These are phyloP conservation scores for Pterocles burchelli DNA, from an alignment of 2,113 vertebrate species.

Conservation along the genomic window DNA sequence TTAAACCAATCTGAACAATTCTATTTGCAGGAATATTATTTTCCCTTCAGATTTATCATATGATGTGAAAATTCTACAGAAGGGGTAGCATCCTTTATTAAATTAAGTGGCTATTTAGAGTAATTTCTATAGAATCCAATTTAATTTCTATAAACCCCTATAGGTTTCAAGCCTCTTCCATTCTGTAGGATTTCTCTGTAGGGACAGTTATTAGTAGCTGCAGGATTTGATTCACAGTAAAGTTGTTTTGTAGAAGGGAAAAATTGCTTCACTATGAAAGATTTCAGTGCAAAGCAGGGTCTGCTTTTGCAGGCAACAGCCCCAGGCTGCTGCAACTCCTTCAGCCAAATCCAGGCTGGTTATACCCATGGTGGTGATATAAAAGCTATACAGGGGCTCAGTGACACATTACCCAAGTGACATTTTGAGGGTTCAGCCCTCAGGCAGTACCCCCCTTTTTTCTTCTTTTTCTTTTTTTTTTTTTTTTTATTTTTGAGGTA, in stretches of 20 bases:
- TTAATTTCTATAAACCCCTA: slow-evolving; percentile 32
- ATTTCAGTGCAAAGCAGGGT: neutral
- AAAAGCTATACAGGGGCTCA: neutral
- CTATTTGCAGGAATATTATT: slow-evolving; percentile 29
- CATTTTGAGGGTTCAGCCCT: neutral
- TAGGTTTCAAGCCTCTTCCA: neutral
- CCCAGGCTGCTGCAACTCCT: neutral
- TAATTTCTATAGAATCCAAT: slow-evolving; percentile 53
- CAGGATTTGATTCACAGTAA: slow-evolving; percentile 28
- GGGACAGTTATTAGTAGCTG: slow-evolving; percentile 13
- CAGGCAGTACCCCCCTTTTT: neutral
- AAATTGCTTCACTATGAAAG: slow-evolving; percentile 14
- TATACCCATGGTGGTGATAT: neutral
- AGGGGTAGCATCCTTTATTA: slow-evolving; percentile 13
- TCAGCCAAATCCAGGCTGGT: neutral
- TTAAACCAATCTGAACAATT: slow-evolving; percentile 24
- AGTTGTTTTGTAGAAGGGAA: slow-evolving; percentile 21
- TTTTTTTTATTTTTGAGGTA: neutral
- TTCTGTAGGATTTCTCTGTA: slow-evolving; percentile 31
- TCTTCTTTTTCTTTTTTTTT: neutral
- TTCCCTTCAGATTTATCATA: slow-evolving; percentile 25
- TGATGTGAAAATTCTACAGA: slow-evolving; percentile 21
- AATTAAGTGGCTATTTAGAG: slow-evolving; percentile 37
- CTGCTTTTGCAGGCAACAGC: neutral
- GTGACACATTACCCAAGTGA: neutral